Base-by-base conservation (phyloP, 2,797 vertebrate species). In the Eutrigla gurnardus region DNA sequence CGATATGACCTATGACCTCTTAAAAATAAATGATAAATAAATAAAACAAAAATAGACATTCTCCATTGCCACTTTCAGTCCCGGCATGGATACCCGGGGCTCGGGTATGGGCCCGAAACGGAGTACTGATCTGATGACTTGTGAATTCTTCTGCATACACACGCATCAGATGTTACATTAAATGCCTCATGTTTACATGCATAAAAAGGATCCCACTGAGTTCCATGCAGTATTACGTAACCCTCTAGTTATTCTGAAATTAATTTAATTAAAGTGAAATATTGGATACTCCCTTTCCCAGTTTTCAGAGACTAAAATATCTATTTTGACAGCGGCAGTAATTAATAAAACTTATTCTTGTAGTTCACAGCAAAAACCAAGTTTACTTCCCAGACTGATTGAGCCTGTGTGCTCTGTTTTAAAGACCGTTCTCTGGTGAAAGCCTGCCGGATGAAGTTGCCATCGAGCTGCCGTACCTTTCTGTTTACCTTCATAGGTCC, bases 381-480 rank as follows among this genome's bases (percentile, higher is more conserved):
- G 59, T 74, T 60, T 37, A 58, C 49, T 53, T 66, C 4, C 10
- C 58, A 65, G 39, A 14, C 74, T 35, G 65, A 50, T 68, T 71
- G 49, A 25, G 62, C 47, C 67, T 2, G 14, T 42, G 14, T 54
- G 40, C 68, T 64, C 35, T 0, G 14, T 69, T 82, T 71, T 80
- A 78, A 75, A 80, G 75, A 65, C 58, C 50, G 32, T 35, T 62
- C 81, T 69, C 70, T 47, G 70, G 68, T 12, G 65, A 65, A 46
- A n/a, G 65, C 71, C 73, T 73, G 70, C 43, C 61, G 65, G 42
- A 79, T 78, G 54, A 80, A 77, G 79, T 70, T 67, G 50, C 81
- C 75, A 67, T 80, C 65, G 75, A 68, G 39, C 70, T 10, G 64
- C 66, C 2, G 6, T 61, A 61, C 52, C 54, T 70, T 72, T 65